Base-by-base conservation (phyloP, 2,888 invertebrate genomes). In the Meganola albula region DNA sequence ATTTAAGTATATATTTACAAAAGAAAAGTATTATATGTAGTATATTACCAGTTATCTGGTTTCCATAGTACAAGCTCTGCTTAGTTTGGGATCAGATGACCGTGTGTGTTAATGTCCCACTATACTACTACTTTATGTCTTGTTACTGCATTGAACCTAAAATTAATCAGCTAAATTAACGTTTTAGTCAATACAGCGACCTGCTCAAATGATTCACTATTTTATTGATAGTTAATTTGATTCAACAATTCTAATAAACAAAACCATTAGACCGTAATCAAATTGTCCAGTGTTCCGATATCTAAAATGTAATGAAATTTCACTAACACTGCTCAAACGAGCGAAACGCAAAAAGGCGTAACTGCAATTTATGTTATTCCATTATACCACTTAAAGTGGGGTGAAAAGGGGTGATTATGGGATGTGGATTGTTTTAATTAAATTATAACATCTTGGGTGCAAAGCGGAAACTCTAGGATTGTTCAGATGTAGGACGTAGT, bases 301-400 rank as follows among this genome's bases (percentile, higher is more conserved):
- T 47, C 55, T 52, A 51, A 56, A 57, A 55, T 49, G 57, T 61
- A 63, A 64, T 60, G 57, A 60, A 61, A 60, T 60, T 63, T 63
- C 58, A 60, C 59, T 47, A 55, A 57, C 57, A 53, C 46, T 39
- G 40, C 34, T 43, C 46, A 41, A 34, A 28, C 23, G 27, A 37
- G 37, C 37, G 24, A 43, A 21, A 34, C 24, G 31, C 46, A 29
- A 31, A 63, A 63, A 42, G 50, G 29, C 37, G 12, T 46, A 57
- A 48, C 41, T 41, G 21, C 23, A 31, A 29, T 18, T 30, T 27
- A 12, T 27, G 21, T 10, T 29, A 46, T 10, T 20, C 27, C 25
- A 49, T 45, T 47, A 27, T 36, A 23, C 31, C n/a, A 21, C 39
- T 27, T 50, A 54, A 26, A n/a, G 25, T 33, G n/a, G 10, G 9